phyloP scores from a whole-genome alignment of 2,888 invertebrate genomes.

The Podabrus alpinus region DNA sequence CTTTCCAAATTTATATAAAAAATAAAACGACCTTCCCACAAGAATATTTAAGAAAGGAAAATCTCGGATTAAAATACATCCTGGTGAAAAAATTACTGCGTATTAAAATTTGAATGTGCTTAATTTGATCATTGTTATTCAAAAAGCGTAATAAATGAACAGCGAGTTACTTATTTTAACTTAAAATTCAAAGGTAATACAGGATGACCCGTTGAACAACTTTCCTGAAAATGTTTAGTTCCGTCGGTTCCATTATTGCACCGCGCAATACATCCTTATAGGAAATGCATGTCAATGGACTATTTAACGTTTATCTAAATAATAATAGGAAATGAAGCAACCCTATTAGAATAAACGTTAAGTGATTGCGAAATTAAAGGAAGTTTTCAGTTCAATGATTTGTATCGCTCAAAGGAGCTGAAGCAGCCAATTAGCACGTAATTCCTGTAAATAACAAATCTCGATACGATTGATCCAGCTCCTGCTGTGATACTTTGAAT shows the following conservation, averaged over 20 bases:
- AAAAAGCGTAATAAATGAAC: background rate
- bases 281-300: background rate
- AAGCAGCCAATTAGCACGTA: background rate
- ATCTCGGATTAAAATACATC: background rate
- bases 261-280: background rate
- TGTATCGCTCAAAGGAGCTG: no score
- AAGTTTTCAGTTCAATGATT: background rate
- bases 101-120: background rate
- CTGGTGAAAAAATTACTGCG: background rate
- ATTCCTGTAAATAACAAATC: background rate
- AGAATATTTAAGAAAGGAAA: background rate
- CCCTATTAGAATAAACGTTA: background rate
- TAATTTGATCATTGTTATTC: background rate
- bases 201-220: conserved; percentile 28
- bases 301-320: background rate
- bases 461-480: background rate
- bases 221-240: conserved; percentile 31
- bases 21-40: background rate
- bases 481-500: no score
- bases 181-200: conserved; percentile 9
- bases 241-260: conserved; percentile 21
- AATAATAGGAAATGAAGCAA: background rate
- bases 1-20: background rate
- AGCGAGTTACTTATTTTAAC: background rate
- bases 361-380: background rate